phyloP scores from a whole-genome alignment of 2,113 vertebrate genomes.

The Himantopus leucocephalus region DNA sequence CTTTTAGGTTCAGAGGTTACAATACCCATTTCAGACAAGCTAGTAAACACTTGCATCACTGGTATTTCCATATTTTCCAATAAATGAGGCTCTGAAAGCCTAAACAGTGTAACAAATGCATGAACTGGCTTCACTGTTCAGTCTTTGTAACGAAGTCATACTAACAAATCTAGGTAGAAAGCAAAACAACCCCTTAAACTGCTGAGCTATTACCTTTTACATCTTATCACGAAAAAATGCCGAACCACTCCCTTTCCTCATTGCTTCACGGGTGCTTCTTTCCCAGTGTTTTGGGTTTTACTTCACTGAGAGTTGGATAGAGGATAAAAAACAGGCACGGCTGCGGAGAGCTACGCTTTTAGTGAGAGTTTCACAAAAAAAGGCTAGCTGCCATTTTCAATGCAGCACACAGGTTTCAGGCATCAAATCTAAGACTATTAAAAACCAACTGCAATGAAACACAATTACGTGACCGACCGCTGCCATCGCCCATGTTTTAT shows the following conservation, averaged over 20 bases:
- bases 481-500: background rate
- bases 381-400: background rate
- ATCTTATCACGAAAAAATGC: background rate
- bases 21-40: conserved; percentile 29
- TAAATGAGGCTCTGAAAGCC: background rate
- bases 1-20: conserved; percentile 4
- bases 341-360: accelerated
- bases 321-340: background rate
- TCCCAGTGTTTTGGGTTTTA: background rate
- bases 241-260: background rate
- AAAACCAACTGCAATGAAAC: background rate
- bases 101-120: background rate
- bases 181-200: background rate
- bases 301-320: background rate
- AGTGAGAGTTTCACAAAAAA: background rate
- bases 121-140: background rate
- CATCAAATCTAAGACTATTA: background rate
- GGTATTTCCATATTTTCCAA: background rate
- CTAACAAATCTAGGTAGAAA: background rate
- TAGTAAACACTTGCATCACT: background rate
- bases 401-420: background rate
- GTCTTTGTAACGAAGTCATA: background rate
- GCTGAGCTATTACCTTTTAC: background rate
- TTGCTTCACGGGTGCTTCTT: background rate
- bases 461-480: background rate